A percentile compares a stretch with the other conserved stretches of the same genome.
Evolutionary conservation across 2,113 vertebrate genomes (phyloP).

Genomic region (Campylorhamphus procurvoides): DNA sequence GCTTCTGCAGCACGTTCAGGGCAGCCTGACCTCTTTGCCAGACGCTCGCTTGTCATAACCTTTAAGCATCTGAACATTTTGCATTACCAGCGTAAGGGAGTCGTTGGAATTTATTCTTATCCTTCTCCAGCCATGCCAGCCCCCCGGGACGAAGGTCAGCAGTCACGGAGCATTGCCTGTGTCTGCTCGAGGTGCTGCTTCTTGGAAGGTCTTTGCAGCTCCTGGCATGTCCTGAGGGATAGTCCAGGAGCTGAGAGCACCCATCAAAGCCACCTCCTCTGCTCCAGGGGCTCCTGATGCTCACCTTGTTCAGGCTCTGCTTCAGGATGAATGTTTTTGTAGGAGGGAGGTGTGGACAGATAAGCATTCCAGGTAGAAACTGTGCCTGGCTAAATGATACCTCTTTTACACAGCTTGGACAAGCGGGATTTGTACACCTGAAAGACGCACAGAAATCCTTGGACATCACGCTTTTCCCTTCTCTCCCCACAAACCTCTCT

Average conservation of each 20-base stretch:
- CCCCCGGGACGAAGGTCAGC: neutral
- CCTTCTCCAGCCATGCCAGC: neutral
- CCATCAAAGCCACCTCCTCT: neutral
- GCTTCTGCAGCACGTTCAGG: constrained; percentile 49
- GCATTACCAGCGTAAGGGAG: neutral
- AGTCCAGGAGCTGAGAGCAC: neutral
- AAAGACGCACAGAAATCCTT: neutral
- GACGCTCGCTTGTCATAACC: constrained; percentile 37
- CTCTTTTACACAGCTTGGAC: neutral
- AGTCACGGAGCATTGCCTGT: fast-evolving
- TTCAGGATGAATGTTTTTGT: fast-evolving
- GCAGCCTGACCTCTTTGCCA: constrained; percentile 68
- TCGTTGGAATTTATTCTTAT: neutral
- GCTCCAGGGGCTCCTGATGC: neutral
- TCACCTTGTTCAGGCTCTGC: neutral
- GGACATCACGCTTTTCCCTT: neutral
- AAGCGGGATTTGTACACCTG: neutral
- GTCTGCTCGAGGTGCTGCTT: neutral
- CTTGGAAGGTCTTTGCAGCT: neutral
- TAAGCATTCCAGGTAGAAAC: neutral
- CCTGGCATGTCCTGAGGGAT: neutral
- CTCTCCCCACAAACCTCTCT: neutral
- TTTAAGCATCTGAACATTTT: constrained; percentile 35
- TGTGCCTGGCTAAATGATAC: neutral
- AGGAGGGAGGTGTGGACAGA: neutral